These are phyloP conservation scores for Solea senegalensis DNA, from an alignment of 2,113 vertebrate genomes.

Conservation along the genomic window DNA sequence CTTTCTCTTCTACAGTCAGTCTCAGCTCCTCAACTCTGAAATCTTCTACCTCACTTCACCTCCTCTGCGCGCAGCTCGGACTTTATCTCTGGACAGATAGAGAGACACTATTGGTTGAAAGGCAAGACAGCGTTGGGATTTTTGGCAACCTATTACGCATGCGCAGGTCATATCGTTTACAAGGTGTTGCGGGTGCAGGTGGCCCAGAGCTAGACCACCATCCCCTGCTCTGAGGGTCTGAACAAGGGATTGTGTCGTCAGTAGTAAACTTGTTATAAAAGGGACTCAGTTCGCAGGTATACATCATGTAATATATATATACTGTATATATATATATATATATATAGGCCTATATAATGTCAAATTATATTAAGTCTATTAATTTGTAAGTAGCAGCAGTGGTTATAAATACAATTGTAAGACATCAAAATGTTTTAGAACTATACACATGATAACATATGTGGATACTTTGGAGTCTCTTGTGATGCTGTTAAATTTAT, in stretches of 20 bases:
- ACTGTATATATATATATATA: too few relatives aligned
- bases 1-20: not conserved
- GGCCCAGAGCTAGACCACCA: conserved; percentile 59
- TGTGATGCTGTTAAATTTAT: too few relatives aligned
- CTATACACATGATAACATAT: not conserved
- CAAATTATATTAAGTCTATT: too few relatives aligned
- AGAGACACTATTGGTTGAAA: conserved; percentile 69
- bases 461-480: too few relatives aligned
- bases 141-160: conserved; percentile 72
- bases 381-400: not conserved
- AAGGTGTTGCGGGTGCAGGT: conserved; percentile 88
- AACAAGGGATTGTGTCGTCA: conserved; percentile 15
- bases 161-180: conserved; percentile 76
- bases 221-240: not conserved
- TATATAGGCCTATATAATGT: too few relatives aligned
- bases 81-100: conserved; percentile 74
- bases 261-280: not conserved
- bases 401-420: not conserved
- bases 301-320: too few relatives aligned
- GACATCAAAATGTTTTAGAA: not conserved
- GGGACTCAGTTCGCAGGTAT: not conserved
- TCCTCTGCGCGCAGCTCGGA: conserved; percentile 33
- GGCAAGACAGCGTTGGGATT: conserved; percentile 62
- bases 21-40: conserved; percentile 23
- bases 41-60: conserved; percentile 37